Evolutionary conservation across 2,888 invertebrate genomes (phyloP).

Genomic region (Xylophagus ater): DNA sequence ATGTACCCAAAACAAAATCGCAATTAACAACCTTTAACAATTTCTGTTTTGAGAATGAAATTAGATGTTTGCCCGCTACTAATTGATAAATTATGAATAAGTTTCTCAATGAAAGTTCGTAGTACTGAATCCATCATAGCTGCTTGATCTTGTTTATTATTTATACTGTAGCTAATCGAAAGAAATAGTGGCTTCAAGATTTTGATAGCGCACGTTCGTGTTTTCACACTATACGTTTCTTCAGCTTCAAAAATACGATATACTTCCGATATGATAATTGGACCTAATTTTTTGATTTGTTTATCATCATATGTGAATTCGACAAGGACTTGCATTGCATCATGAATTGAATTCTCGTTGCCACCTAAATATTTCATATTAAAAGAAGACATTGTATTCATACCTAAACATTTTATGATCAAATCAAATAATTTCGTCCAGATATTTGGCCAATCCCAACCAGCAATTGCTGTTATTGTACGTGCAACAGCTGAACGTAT

Average conservation of each 20-base stretch:
- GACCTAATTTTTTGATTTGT: constrained; percentile 55
- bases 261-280: constrained; percentile 55
- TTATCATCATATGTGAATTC: constrained; percentile 58
- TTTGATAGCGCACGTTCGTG: constrained; percentile 53
- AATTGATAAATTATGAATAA: constrained; percentile 45
- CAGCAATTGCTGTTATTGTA: constrained; percentile 58
- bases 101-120: constrained; percentile 53
- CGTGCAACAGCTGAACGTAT: constrained; percentile 56
- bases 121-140: constrained; percentile 54
- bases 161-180: constrained; percentile 32
- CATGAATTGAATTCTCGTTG: constrained; percentile 51
- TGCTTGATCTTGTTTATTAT: constrained; percentile 44
- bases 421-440: constrained; percentile 60
- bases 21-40: constrained; percentile 42
- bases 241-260: constrained; percentile 54
- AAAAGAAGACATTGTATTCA: no score
- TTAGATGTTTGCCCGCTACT: constrained; percentile 46
- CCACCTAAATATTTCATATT: constrained; percentile 50
- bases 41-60: constrained; percentile 52
- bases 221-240: constrained; percentile 44
- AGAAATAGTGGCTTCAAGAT: constrained; percentile 51
- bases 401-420: constrained; percentile 40
- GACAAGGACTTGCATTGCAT: constrained; percentile 58
- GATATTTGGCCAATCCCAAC: constrained; percentile 60
- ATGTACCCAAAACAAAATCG: background rate